These are phyloP conservation scores for Allacma fusca DNA, from an alignment of 2,888 invertebrate genomes.

Conservation along the genomic window DNA sequence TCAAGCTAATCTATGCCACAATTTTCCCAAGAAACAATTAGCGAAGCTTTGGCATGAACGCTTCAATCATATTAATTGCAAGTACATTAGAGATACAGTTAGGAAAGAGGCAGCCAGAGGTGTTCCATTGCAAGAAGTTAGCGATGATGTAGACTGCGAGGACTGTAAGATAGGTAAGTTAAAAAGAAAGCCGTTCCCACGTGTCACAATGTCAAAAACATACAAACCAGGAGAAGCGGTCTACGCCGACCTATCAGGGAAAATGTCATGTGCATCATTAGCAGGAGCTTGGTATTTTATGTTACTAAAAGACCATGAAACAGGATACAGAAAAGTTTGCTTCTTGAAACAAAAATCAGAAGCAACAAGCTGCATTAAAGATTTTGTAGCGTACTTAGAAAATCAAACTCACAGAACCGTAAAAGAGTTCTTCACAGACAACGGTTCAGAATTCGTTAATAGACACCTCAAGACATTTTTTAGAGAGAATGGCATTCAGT, in stretches of 20 bases:
- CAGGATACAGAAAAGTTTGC: constrained; percentile 20
- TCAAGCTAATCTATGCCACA: no score
- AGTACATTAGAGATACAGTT: constrained; percentile 37
- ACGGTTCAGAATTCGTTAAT: constrained; percentile 46
- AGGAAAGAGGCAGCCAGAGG: constrained; percentile 43
- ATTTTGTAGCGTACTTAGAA: constrained; percentile 40
- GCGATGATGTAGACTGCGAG: background rate
- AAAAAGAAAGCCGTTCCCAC: constrained; percentile 21
- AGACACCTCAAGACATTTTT: constrained; percentile 58
- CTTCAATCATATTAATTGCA: constrained; percentile 40
- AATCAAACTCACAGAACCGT: constrained; percentile 46
- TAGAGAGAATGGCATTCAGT: constrained; percentile 61
- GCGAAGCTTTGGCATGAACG: constrained; percentile 39
- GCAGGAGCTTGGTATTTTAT: constrained; percentile 34
- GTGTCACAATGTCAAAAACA: background rate
- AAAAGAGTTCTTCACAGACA: constrained; percentile 41
- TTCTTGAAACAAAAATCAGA: constrained; percentile 36
- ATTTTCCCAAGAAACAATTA: no score
- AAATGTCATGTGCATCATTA: constrained; percentile 28
- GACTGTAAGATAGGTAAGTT: constrained; percentile 36
- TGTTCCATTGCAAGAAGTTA: constrained; percentile 22
- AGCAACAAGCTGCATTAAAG: background rate
- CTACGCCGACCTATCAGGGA: constrained; percentile 31
- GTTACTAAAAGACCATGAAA: constrained; percentile 32
- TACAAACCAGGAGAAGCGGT: constrained; percentile 22